Conservation (phyloP, 2,113 vertebrate species). For the Clarias gariepinus region DNA sequence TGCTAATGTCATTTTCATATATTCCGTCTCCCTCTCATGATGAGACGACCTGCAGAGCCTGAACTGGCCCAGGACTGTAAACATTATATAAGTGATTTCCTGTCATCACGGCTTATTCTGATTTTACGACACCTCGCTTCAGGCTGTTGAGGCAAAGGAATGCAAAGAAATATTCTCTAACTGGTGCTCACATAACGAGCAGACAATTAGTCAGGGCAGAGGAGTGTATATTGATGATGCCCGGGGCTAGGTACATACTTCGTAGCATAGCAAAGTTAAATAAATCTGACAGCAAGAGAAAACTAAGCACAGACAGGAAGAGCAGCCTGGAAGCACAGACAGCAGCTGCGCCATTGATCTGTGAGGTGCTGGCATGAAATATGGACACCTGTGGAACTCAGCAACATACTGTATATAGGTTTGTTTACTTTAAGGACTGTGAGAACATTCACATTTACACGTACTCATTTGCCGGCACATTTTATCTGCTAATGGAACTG, state of each 20-base stretch:
- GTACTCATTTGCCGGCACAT: not conserved
- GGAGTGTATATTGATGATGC: constrained; percentile 35
- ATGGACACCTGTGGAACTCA: not conserved
- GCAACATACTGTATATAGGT: not conserved
- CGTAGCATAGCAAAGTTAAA: constrained; percentile 24
- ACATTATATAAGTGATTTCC: not conserved
- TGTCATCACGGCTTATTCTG: constrained; percentile 12
- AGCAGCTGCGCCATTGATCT: constrained; percentile 20
- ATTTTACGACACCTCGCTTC: constrained; percentile 5
- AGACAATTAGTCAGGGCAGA: constrained; percentile 28
- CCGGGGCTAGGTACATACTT: constrained; percentile 44
- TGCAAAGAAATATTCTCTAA: constrained; percentile 22
- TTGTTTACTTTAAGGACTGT: not conserved
- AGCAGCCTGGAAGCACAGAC: constrained; percentile 4
- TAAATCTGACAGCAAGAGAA: constrained; percentile 29
- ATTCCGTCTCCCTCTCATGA: not conserved
- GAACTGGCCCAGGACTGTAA: not conserved
- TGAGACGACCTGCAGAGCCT: not conserved
- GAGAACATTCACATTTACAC: not conserved
- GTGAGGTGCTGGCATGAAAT: constrained; percentile 12
- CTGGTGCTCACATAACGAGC: constrained; percentile 35
- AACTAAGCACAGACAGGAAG: constrained; percentile 8
- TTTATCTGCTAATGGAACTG: not conserved
- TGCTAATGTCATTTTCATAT: not conserved
- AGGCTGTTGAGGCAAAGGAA: constrained; percentile 26